Conservation (phyloP, 2,888 invertebrate genomes). For the Clepsis dumicolana region DNA sequence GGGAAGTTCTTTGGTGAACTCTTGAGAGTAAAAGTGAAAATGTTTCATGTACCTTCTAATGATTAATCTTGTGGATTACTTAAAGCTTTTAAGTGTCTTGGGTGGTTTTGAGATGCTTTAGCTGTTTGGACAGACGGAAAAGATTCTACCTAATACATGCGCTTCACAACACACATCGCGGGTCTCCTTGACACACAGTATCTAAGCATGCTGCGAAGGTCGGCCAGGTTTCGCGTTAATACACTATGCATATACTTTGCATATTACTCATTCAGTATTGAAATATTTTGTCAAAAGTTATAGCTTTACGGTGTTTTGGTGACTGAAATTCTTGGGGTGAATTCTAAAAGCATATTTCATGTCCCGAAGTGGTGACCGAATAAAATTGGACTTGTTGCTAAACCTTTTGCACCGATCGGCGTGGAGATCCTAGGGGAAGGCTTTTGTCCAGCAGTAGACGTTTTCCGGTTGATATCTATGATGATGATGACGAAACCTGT, state of each 20-base stretch:
- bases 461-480: too few species aligned
- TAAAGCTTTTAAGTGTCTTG: constrained; percentile 3
- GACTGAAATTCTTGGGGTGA: not conserved
- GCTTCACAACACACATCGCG: constrained; percentile 12
- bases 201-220: constrained; percentile 31
- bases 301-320: not conserved
- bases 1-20: constrained; percentile 21
- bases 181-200: constrained; percentile 39
- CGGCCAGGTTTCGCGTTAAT: constrained; percentile 27
- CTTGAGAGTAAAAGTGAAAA: constrained; percentile 29
- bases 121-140: not conserved
- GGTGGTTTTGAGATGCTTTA: not conserved
- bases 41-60: constrained; percentile 13
- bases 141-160: constrained; percentile 1
- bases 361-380: too few species aligned
- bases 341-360: not conserved
- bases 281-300: not conserved
- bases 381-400: too few species aligned
- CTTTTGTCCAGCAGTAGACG: too few species aligned
- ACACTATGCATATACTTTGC: constrained; percentile 13
- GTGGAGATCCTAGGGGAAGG: too few species aligned
- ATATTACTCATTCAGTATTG: constrained; percentile 12
- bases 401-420: too few species aligned
- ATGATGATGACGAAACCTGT: too few species aligned
- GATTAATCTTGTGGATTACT: constrained; percentile 15